A percentile compares a stretch with the other conserved stretches of the same genome.
These are phyloP conservation scores for Suillia variegata DNA, from an alignment of 2,888 invertebrate species.

Conservation along the genomic window DNA sequence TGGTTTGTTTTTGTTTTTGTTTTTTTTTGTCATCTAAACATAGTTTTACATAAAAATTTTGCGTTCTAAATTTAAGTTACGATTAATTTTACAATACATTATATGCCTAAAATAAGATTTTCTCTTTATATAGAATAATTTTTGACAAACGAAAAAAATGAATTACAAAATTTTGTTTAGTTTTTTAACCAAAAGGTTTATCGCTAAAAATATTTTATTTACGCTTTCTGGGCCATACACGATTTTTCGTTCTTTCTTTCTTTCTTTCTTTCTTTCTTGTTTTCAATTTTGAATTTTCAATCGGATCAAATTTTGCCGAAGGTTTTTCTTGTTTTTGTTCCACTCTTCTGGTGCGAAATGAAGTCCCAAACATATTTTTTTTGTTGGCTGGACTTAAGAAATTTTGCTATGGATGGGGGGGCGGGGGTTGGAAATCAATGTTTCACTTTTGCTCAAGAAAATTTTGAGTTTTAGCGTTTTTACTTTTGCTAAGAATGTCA, in stretches of 20 bases:
- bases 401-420: too few species aligned
- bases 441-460: too few species aligned
- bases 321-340: neutral
- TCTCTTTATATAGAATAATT: conserved; percentile 4
- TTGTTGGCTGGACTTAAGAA: too few species aligned
- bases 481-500: too few species aligned
- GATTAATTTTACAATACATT: conserved; percentile 9
- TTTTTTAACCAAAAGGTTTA: neutral
- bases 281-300: too few species aligned
- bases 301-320: neutral
- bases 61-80: conserved; percentile 8
- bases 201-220: neutral
- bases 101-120: conserved; percentile 16
- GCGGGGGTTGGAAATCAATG: too few species aligned
- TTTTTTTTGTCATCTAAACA: conserved; percentile 21
- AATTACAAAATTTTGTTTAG: neutral
- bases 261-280: too few species aligned
- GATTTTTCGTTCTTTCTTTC: too few species aligned
- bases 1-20: neutral
- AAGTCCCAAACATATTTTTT: too few species aligned
- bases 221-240: too few species aligned
- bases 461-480: too few species aligned
- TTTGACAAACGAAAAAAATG: neutral
- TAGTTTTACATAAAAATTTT: conserved; percentile 22
- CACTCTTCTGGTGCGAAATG: too few species aligned